phyloP scores from a whole-genome alignment of 2,113 vertebrate species.

The Agapornis roseicollis region DNA sequence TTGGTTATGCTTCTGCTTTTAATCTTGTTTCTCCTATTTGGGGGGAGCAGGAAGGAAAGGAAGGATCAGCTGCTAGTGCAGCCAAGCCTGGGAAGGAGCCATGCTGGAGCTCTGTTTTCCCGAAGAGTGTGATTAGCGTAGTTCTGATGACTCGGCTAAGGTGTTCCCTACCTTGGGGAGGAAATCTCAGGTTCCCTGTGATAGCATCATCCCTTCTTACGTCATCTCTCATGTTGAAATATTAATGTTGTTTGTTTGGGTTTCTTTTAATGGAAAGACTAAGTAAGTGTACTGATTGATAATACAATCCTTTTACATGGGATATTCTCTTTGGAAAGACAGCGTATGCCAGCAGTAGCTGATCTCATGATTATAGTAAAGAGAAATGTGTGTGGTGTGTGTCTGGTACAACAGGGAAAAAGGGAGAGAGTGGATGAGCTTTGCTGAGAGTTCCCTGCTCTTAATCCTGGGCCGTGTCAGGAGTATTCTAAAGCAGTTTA shows the following conservation, averaged over 20 bases:
- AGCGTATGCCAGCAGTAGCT: background rate
- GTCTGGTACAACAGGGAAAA: background rate
- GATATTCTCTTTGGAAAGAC: conserved; percentile 13
- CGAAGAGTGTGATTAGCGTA: background rate
- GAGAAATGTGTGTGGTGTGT: background rate
- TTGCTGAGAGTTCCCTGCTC: conserved; percentile 50
- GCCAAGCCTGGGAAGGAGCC: background rate
- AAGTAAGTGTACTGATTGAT: background rate
- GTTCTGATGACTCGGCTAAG: background rate
- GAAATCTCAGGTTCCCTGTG: background rate
- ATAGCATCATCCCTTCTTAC: background rate
- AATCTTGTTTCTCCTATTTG: conserved; percentile 53
- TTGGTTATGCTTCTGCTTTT: conserved; percentile 67
- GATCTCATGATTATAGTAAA: background rate
- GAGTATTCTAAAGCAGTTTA: conserved; percentile 73
- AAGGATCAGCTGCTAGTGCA: background rate
- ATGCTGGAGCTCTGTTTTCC: background rate
- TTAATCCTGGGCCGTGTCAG: conserved; percentile 59
- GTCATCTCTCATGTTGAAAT: background rate
- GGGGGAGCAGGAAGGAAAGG: conserved; percentile 40
- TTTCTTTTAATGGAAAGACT: background rate
- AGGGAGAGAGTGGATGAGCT: background rate
- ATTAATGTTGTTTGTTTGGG: background rate
- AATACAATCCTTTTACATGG: background rate
- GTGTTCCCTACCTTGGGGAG: background rate